phyloP scores from a whole-genome alignment of 1,140 invertebrate genomes.

The Zaprionus nigranus region DNA sequence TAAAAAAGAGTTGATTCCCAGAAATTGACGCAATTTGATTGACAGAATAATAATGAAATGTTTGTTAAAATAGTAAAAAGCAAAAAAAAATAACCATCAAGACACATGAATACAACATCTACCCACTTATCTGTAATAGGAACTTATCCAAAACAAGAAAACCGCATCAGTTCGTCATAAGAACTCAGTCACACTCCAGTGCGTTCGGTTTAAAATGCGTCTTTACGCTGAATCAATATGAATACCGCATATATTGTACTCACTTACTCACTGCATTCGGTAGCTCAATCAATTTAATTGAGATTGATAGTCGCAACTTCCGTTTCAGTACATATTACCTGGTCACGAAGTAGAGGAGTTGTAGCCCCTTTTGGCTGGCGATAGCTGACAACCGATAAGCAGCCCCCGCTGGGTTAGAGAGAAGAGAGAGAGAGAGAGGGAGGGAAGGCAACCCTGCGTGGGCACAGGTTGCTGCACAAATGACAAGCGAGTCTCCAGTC shows the following conservation, averaged over 20 bases:
- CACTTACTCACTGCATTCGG: background rate
- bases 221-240: background rate
- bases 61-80: no score
- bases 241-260: background rate
- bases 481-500: constrained; percentile 47
- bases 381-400: constrained; percentile 64
- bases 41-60: no score
- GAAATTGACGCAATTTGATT: no score
- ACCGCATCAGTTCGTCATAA: no score
- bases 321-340: constrained; percentile 2
- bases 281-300: constrained; percentile 12
- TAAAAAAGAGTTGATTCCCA: no score
- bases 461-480: constrained; percentile 53
- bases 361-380: constrained; percentile 14
- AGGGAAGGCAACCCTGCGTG: constrained; percentile 43
- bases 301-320: constrained; percentile 12
- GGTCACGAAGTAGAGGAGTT: background rate
- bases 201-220: background rate
- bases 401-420: background rate
- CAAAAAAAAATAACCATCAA: no score
- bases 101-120: no score
- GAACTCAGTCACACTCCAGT: background rate
- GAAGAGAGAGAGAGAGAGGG: background rate
- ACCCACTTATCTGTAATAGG: no score
- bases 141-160: no score